Conservation (phyloP, 1,140 invertebrate genomes). For the Drosophila baimaii region DNA sequence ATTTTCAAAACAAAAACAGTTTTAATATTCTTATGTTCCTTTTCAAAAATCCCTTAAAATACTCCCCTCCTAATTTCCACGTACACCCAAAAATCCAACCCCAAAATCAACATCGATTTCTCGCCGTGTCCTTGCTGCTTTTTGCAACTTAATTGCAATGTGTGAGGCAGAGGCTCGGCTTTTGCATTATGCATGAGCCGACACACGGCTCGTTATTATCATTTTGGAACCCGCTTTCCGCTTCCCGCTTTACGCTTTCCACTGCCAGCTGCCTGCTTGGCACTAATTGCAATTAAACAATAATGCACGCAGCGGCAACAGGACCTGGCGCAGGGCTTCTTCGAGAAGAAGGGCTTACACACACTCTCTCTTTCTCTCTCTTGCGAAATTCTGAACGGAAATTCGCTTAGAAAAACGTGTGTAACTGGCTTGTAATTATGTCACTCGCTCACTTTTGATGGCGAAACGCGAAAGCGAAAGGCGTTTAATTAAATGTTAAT, state of each 20-base stretch:
- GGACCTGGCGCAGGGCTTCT: background rate
- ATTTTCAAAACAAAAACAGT: no score
- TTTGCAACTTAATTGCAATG: slow-evolving; percentile 77
- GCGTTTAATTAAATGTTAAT: slow-evolving; percentile 82
- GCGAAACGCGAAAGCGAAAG: slow-evolving; percentile 62
- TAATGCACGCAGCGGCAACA: slow-evolving; percentile 43
- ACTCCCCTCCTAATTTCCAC: no score
- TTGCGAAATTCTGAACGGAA: slow-evolving; percentile 24
- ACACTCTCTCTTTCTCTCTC: no score
- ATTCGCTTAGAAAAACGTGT: slow-evolving; percentile 70
- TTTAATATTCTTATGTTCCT: no score
- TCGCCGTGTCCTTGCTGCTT: slow-evolving; percentile 37
- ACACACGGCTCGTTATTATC: slow-evolving; percentile 65
- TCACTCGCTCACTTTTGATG: slow-evolving; percentile 63
- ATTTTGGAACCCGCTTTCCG: slow-evolving; percentile 35
- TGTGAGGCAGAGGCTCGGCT: slow-evolving; percentile 40
- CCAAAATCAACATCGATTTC: background rate
- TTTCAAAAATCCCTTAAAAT: no score
- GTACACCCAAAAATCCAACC: background rate
- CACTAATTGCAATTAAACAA: slow-evolving; percentile 64
- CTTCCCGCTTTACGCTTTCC: background rate
- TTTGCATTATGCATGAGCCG: slow-evolving; percentile 76
- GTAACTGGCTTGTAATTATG: slow-evolving; percentile 79
- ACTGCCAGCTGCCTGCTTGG: slow-evolving; percentile 22
- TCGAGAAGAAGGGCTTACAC: background rate